Conservation (phyloP, 2,113 vertebrate genomes). For the Leuciscus idus region DNA sequence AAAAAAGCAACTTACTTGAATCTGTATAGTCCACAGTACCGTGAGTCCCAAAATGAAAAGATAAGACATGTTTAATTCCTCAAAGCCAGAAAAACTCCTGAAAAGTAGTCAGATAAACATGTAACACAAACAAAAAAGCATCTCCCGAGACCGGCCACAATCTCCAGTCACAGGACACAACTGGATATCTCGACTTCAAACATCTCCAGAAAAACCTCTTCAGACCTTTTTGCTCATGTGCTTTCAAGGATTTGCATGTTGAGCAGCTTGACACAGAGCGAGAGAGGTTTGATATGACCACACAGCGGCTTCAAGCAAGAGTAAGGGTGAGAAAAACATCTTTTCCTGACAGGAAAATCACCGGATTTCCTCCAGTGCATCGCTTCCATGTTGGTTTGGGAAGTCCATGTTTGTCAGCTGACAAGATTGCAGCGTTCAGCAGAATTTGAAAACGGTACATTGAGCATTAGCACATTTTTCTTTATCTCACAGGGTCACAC, state of each 20-base stretch:
- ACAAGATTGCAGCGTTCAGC: conserved; percentile 52
- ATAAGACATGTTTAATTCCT: conserved; percentile 54
- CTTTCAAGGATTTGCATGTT: conserved; percentile 32
- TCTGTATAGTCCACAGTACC: conserved; percentile 46
- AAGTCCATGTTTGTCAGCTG: conserved; percentile 60
- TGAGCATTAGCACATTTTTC: not conserved
- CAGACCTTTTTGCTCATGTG: not conserved
- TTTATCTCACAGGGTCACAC: not conserved
- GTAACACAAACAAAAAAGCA: not conserved
- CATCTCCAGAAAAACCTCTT: conserved; percentile 10
- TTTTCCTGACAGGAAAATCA: conserved; percentile 82
- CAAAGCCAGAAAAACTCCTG: not conserved
- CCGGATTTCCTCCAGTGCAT: conserved; percentile 85
- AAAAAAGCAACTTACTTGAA: conserved; percentile 44
- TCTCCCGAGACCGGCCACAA: not conserved
- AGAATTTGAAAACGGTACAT: conserved; percentile 21
- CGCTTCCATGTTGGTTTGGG: conserved; percentile 56
- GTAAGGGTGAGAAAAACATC: conserved; percentile 56
- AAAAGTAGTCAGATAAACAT: conserved; percentile 40
- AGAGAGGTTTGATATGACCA: conserved; percentile 29
- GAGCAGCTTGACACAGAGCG: not conserved
- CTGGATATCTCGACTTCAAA: not conserved
- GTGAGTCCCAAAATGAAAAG: conserved; percentile 50
- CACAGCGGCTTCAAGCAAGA: conserved; percentile 28
- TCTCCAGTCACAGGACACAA: not conserved